Evolutionary conservation across 2,797 vertebrate genomes (phyloP), one percentile per base, ranked within the genome.

Genomic region (Oreonectes daqikongensis): DNA sequence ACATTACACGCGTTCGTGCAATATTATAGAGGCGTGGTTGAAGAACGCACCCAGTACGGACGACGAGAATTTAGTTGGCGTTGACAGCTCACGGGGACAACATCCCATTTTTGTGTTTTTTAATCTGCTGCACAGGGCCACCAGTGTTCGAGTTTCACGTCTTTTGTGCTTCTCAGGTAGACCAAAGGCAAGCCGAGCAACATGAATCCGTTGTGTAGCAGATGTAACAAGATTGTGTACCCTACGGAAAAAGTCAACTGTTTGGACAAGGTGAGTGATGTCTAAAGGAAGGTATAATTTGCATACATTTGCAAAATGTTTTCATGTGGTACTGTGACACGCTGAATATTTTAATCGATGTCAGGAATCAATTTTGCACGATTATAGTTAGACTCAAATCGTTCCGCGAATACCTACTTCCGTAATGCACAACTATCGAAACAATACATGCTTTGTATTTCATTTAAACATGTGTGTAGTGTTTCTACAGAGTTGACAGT

Each of bases 241-340:
- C 96, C 96, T 75, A 99, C 96, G 77, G 97, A 98, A 87, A 98
- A 98, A 93, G 94, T 99, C 77, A 98, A 97, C 86, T 98, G 96
- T 85, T 89, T 98, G 81, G 96, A 98, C 82, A 98, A 98, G 96
- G 96, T 98, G 90, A 90, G 90, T 12, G 40, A 80, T 80, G 42
- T 11, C 40, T 44, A 28, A 1, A 7, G 20, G 15, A 26, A 35
- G 5, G 20, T 30, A 6, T 65, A 11, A 4, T 44, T 59, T 59
- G 26, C 55, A 59, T 55, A 26, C 5, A 15, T 55, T 55, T 26
- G 53, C 53, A 15, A 26, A 12, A 55, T 55, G 10, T 53, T 12
- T 20, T 3, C 2, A 1, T 59, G 8, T 30, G 55, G 24, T 30
- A 17, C 5, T 59, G 55, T 28, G 52, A 1, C 6, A 53, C 46